Base-by-base conservation (phyloP, 2,797 vertebrate species). In the Malurus splendens region DNA sequence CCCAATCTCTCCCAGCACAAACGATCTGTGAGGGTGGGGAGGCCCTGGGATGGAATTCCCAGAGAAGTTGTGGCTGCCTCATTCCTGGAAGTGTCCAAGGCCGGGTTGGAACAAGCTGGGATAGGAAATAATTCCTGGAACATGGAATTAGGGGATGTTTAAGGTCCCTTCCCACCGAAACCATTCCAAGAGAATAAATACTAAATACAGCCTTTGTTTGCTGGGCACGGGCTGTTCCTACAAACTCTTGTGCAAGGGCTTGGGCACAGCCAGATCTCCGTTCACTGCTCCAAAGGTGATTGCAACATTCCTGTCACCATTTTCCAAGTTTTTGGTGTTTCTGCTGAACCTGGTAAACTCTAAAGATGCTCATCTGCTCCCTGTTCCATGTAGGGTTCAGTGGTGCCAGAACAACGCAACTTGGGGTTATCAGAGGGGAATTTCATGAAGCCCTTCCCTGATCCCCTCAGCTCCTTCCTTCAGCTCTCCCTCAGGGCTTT, bases 321-420 rank as follows among this genome's bases (percentile, higher is more conserved):
- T 42, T 9, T 36, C 36, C 36, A 36, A 36, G 36, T 2, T 86
- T 2, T 0, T 1, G 1, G 36, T 1, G 5, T 25, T 42, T 36
- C 17, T 71, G 54, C 42, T 16, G 7, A 72, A 47, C 36, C 23
- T 38, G 62, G 16, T 4, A 22, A 55, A 55, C 8, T 12, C 51
- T 38, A 79, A 33, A 86, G 52, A 22, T 12, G 0, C n/a, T 45
- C 41, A 27, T 6, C 7, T 9, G 3, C 8, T 51, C 5, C 14
- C 6, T 32, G 0, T 12, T 20, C 32, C 6, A 3, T 0, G 1
- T 2, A 36, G 27, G 14, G 39, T 8, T 52, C 19, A 17, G 65
- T 2, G 2, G 13, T 5, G 16, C 3, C 5, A 17, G 0, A 0
- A 47, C 1, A 2, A 48, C 44, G 39, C 9, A 36, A 16, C 30